Base-by-base conservation (phyloP, 2,888 invertebrate species). In the Mactromeris polynyma region DNA sequence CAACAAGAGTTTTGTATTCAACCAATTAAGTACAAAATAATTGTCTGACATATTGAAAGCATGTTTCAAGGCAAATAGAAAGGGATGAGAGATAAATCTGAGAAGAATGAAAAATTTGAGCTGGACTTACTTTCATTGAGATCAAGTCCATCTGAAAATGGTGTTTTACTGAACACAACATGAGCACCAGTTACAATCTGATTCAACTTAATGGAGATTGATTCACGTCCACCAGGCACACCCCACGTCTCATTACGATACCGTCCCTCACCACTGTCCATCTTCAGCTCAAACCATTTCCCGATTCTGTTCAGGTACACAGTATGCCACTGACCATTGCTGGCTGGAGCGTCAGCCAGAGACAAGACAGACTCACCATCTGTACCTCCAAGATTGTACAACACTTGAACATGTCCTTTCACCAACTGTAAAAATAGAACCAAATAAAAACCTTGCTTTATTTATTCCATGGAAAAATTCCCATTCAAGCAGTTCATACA, bases 241-340 rank as follows among this genome's bases (percentile, higher is more conserved):
- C 99, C 31, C 42, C 93, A 93, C 0, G 95, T 94, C 88, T 94
- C 94, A 85, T 95, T 95, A 91, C 94, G 94, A 93, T 94, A 96
- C 19, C 95, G 93, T 0, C 99, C 99, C 97, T 99, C 99, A 1
- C 99, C 99, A 3, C 99, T 99, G 96, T 99, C 99, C 93, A 99
- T 97, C 96, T 98, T 98, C 89, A 99, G 97, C 83, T 98, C 98
- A 19, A 99, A 99, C 14, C 99, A 98, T 81, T 98, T 98, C 64
- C 99, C 99, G 94, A 98, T 98, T 86, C 99, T 98, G 94, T 98
- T 98, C 0, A 99, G 98, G 93, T 98, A 98, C 7, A 99, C 99
- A 85, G 98, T 98, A 96, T 99, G 99, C 99, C 99, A 99, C 95
- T 99, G 99, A 0, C 99, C 99, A 96, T 99, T 99, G 96, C 99